Evolutionary conservation across 2,113 vertebrate genomes (phyloP).

Genomic region (Aythya baeri): DNA sequence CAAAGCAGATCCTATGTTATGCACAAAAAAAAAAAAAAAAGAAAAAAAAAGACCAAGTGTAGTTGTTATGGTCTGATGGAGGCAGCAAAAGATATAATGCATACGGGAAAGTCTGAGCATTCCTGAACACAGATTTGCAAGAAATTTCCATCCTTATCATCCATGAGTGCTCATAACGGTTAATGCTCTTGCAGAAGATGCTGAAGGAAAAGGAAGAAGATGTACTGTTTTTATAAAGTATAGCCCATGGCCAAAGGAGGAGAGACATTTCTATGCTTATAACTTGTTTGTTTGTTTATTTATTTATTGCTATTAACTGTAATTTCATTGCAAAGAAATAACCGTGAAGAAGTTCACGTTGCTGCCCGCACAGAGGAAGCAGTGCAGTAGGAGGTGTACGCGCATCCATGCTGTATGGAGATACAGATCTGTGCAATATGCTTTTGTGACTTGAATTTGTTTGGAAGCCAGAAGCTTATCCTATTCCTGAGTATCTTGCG

Average conservation of each 20-base stretch:
- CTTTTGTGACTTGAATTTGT: neutral
- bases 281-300: neutral
- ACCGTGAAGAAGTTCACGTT: neutral
- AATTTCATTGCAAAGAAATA: neutral
- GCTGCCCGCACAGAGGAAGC: neutral
- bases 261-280: neutral
- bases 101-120: neutral
- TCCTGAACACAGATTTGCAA: neutral
- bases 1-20: neutral
- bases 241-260: neutral
- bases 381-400: neutral
- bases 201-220: neutral
- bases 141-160: neutral
- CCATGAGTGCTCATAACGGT: neutral
- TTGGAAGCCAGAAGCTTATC: neutral
- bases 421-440: neutral
- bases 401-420: no score
- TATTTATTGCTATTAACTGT: neutral
- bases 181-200: neutral
- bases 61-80: neutral
- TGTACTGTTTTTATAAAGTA: neutral
- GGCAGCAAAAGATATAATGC: neutral
- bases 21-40: neutral
- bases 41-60: neutral
- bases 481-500: fast-evolving